Evolutionary conservation across 2,797 vertebrate species (phyloP), one percentile per base, ranked within the genome.

Genomic region (Lepilemur ruficaudatus): DNA sequence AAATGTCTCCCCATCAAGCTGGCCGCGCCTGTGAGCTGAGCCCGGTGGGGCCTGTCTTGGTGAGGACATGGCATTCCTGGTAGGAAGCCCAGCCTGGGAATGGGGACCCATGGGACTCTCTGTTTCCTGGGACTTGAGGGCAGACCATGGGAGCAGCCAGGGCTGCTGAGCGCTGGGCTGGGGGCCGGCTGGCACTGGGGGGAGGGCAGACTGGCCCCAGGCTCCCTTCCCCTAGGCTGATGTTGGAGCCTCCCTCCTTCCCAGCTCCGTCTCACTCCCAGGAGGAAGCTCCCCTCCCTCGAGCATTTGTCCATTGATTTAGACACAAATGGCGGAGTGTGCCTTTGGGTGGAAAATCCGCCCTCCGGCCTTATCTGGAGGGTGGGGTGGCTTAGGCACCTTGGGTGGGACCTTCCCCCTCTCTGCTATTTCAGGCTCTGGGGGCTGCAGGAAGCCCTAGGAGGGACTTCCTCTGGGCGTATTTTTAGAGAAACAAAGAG

Each of bases 401-500:
- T 92, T 79, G 97, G 97, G 96, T 95, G 97, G 90, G 89, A 75
- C 92, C 88, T 96, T 94, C 82, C 97, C 95, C 35, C 46, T 43
- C 50, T 55, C 61, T 22, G 78, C 96, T 97, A 20, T 89, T 52
- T 97, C 15, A 92, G 97, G 94, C 97, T 94, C 69, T 65, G 1
- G 96, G 93, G 94, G 95, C 86, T 89, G 43, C 97, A 98, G 98
- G 98, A 98, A 98, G 97, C 97, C 85, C 1, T 32, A 0, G 98
- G 98, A 98, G 96, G 93, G 90, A 97, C 98, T 98, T 99, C 98
- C 98, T 98, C 94, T 90, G 81, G 0, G 75, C 0, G 65, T 98
- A 98, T 98, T 98, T 99, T 98, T 98, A 98, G 98, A 97, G 96
- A 8, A 98, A 97, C 96, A 98, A 98, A 98, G 92, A 10, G 80